phyloP scores from a whole-genome alignment of 2,797 vertebrate species.

The Acomys russatus region DNA sequence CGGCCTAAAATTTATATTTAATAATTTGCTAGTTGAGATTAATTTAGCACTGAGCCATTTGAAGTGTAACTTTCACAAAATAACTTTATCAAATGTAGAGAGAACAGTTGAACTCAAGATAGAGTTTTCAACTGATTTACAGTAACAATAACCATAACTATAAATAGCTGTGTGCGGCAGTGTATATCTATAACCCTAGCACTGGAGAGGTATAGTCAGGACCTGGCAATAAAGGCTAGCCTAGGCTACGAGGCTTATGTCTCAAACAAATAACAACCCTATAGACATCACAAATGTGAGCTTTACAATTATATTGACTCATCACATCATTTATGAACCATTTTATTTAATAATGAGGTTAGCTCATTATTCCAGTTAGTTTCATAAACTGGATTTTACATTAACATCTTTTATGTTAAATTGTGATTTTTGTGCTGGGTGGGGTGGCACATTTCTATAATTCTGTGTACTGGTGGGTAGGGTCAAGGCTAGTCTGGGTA shows the following conservation, averaged over 20 bases:
- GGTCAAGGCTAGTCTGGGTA: not conserved
- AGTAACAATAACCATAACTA: slow-evolving; percentile 2
- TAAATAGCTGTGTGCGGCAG: not conserved
- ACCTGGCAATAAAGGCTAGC: not conserved
- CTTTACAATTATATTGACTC: slow-evolving; percentile 22
- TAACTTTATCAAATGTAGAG: slow-evolving; percentile 57
- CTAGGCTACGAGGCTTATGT: not conserved
- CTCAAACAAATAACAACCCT: not conserved
- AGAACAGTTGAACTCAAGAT: slow-evolving; percentile 20
- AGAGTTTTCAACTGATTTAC: slow-evolving; percentile 42
- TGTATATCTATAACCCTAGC: not conserved
- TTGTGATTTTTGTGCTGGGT: not conserved
- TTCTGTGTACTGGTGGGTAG: not conserved
- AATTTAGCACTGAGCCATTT: slow-evolving; percentile 44
- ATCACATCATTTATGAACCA: not conserved
- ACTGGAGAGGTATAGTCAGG: not conserved
- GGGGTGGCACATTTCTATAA: not conserved
- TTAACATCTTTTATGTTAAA: slow-evolving; percentile 61
- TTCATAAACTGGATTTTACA: slow-evolving; percentile 38
- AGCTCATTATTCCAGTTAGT: not conserved
- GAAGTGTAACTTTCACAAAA: slow-evolving; percentile 52
- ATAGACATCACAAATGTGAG: slow-evolving; percentile 35
- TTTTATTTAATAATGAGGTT: slow-evolving; percentile 49
- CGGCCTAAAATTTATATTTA: slow-evolving; percentile 56
- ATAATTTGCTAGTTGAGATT: not conserved